Evolutionary conservation across 2,888 invertebrate genomes (phyloP).

Genomic region (Tromatobia lineatoria): DNA sequence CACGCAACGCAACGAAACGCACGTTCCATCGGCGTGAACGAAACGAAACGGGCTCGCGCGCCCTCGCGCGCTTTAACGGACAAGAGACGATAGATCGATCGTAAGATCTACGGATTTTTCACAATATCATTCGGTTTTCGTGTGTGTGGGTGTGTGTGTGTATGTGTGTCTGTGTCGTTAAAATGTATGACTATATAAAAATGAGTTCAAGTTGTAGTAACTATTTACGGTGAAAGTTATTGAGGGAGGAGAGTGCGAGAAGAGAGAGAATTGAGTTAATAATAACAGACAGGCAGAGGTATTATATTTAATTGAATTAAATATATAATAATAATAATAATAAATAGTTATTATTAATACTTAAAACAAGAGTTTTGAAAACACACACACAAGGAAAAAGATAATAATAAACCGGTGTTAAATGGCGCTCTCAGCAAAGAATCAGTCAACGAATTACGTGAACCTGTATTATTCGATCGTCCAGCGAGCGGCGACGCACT

Average conservation of each 20-base stretch:
- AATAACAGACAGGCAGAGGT: conserved; percentile 7
- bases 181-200: conserved; percentile 60
- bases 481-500: conserved; percentile 89
- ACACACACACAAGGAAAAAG: conserved; percentile 65
- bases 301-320: conserved; percentile 12
- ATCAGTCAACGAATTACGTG: conserved; percentile 89
- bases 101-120: background rate
- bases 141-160: too few species aligned
- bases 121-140: too few species aligned
- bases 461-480: conserved; percentile 90
- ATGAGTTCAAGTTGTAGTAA: conserved; percentile 60
- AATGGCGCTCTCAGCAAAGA: conserved; percentile 85
- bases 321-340: conserved; percentile 12
- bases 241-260: conserved; percentile 14
- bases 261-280: background rate
- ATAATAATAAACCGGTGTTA: conserved; percentile 77
- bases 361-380: conserved; percentile 49
- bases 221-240: conserved; percentile 64
- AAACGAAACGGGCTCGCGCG: conserved; percentile 62
- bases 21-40: conserved; percentile 67
- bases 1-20: conserved; percentile 67
- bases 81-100: background rate
- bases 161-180: background rate
- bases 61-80: conserved; percentile 54
- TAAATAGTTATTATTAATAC: background rate